phyloP scores from a whole-genome alignment of 2,113 vertebrate genomes.

The Labeo catla region DNA sequence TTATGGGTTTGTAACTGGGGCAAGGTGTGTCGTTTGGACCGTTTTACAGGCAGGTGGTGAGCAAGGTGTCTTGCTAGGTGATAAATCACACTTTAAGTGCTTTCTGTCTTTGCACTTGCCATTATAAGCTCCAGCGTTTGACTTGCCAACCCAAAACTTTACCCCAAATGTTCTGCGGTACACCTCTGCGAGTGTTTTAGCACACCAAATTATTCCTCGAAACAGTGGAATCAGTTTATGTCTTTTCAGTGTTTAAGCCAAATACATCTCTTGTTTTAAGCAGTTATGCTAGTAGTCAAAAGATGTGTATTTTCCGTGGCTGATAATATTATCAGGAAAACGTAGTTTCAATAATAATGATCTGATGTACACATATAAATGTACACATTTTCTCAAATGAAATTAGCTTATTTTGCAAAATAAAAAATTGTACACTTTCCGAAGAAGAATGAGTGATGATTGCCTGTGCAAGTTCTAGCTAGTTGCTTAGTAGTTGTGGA shows the following conservation, averaged over 20 bases:
- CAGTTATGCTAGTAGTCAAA: neutral
- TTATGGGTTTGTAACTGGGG: neutral
- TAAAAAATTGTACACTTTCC: no score
- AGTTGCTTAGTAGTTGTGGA: no score
- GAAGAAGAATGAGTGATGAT: no score
- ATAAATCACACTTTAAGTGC: neutral
- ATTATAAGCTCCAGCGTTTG: neutral
- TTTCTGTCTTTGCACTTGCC: neutral
- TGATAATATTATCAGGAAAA: no score
- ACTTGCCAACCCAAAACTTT: neutral
- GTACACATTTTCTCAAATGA: no score
- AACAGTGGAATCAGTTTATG: neutral
- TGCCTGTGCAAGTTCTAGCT: no score
- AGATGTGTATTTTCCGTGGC: neutral
- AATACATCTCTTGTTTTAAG: neutral
- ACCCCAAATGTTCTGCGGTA: slow-evolving; percentile 6
- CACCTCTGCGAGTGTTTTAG: neutral
- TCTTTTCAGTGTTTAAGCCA: neutral
- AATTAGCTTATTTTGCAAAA: no score
- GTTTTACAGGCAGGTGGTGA: neutral
- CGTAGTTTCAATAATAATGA: no score
- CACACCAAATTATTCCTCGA: neutral
- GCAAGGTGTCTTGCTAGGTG: neutral
- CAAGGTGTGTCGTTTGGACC: neutral
- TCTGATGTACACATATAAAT: no score